phyloP scores from a whole-genome alignment of 2,888 invertebrate species.

The Clusia tigrina region DNA sequence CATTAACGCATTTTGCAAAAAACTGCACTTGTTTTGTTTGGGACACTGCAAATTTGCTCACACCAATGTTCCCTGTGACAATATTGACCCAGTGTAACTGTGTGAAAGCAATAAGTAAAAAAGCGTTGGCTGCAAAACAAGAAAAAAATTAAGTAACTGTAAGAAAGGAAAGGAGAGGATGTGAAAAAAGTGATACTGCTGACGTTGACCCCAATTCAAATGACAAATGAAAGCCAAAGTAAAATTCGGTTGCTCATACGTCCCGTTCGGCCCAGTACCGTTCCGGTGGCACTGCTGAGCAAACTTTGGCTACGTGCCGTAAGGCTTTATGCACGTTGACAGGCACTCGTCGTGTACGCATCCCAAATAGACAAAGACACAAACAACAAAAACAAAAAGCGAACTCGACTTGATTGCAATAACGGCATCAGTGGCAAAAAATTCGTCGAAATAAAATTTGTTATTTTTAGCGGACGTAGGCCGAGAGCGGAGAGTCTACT shows the following conservation, averaged over 20 bases:
- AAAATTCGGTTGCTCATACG: constrained; percentile 11
- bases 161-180: no score
- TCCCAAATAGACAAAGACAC: background rate
- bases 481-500: background rate
- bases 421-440: no score
- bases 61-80: background rate
- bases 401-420: constrained; percentile 3
- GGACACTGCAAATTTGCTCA: background rate
- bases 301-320: constrained; percentile 1
- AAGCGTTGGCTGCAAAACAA: no score
- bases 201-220: constrained; percentile 30
- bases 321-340: constrained; percentile 5
- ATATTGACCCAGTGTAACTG: constrained; percentile 2
- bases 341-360: background rate
- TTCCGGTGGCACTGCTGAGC: background rate
- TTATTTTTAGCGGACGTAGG: no score
- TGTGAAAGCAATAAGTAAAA: no score
- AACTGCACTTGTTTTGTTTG: constrained; percentile 23
- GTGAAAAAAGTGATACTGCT: constrained; percentile 11
- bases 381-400: no score
- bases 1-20: constrained; percentile 26
- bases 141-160: no score
- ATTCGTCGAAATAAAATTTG: no score
- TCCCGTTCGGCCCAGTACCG: constrained; percentile 9
- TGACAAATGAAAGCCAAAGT: constrained; percentile 26